Evolutionary conservation across 1,140 invertebrate genomes (phyloP), one percentile per base, ranked within the genome.

Genomic region (Hypothenemus hampei): DNA sequence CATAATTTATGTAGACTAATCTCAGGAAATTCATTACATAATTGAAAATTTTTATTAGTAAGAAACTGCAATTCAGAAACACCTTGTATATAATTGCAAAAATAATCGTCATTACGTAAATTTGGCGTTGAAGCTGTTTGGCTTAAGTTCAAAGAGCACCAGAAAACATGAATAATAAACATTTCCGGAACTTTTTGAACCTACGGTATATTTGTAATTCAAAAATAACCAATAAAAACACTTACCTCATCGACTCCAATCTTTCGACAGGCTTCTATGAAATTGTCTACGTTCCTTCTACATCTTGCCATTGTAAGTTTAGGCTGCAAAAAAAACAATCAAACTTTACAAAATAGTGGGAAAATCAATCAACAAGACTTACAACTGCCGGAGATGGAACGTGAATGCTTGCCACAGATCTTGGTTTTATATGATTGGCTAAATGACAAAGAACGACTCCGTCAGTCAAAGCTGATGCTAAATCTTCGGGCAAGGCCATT

Each of bases 221-320:
- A n/a, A n/a, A n/a, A n/a, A n/a, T n/a, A n/a, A n/a, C n/a, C n/a
- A n/a, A 31, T 13, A 31, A 31, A 15, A 18, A 29, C 15, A 79
- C 84, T 84, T 75, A 96, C 93, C 84, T 95, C 90, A 75, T 92
- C 86, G 10, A 97, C 91, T 26, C 93, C 93, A 62, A 96, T 92
- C 71, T 83, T 89, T 52, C 89, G 80, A 75, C 93, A 96, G 11
- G 93, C 93, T 66, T 94, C 90, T 57, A 97, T 74, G 69, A 97
- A 97, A 74, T 96, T 96, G 68, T 97, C 93, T 11, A 96, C 92
- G 75, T 97, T 97, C 66, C 90, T 79, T 65, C 92, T 79, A 77
- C 91, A 95, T 66, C 93, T 83, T 7, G 93, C 90, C 82, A 93
- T 87, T 16, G 92, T 91, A 52, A 97, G 73, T 72, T 95, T 94